Evolutionary conservation across 2,113 vertebrate genomes (phyloP), one percentile per base, ranked within the genome.

Genomic region (Spermophilus dauricus): DNA sequence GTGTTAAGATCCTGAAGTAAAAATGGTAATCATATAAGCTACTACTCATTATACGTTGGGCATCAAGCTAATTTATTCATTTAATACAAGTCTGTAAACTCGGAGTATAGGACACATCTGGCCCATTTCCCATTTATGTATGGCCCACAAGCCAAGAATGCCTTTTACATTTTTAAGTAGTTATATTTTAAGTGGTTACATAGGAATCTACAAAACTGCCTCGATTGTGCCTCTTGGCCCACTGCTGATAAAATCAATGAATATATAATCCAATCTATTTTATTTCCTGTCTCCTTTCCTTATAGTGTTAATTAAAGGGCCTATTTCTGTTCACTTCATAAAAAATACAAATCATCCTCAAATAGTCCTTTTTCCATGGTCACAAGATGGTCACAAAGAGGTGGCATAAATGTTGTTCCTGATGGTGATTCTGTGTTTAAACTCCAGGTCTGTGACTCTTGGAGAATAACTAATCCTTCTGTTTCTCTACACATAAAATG

Each of bases 301-400:
- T 30, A 17, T 18, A 87, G n/a, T 63, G 58, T 39, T 91, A 18
- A 80, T 84, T 78, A 84, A 39, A 70, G 0, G 63, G 4, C 20
- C 24, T 4, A 58, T 91, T 85, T 84, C 56, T 67, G 18, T 48
- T 83, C 24, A 70, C 51, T 81, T 85, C 24, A 70, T 20, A 91
- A 51, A 51, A 85, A 89, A 76, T 76, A 70, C 86, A 90, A 86
- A 76, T 90, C 12, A 92, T 76, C 24, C 8, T 95, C 18, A 53
- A 86, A 80, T 8, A 81, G 6, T 76, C 51, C 48, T 51, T 61
- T 95, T 58, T 42, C 75, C 28, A 53, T 39, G 8, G 39, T 86
- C 67, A 69, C 26, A 80, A 84, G 26, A 32, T 61, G 76, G 39
- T 76, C 37, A 17, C 24, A 34, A 73, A 84, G 42, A 73, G 5